Base-by-base conservation (phyloP, 2,113 vertebrate genomes). In the Ceyx cyanopectus region DNA sequence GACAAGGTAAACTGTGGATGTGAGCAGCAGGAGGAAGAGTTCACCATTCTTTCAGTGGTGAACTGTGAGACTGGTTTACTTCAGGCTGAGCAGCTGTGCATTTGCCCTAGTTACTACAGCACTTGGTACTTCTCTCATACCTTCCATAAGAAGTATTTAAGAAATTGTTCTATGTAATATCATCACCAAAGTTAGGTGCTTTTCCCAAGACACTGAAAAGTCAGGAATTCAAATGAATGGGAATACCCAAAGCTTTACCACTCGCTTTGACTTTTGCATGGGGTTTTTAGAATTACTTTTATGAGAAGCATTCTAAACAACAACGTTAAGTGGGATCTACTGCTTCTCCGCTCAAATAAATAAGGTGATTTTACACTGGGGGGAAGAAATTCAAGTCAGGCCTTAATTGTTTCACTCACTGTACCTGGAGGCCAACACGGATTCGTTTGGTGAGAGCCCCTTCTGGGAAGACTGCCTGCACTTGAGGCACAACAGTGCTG, bases 371-470 rank as follows among this genome's bases (percentile, higher is more conserved):
- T 37, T 19, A 45, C 27, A 21, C n/a, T 26, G 4, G 50, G 50
- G 24, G 46, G 3, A 1, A 23, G 21, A 27, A 57, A 41, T 12
- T 23, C 13, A 22, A 37, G 3, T 12, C 12, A 24, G 43, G 9
- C 11, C 45, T 45, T 9, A 43, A 34, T 16, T 13, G n/a, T 30
- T 62, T 61, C 24, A 8, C 14, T 61, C 24, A 8, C 14, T 32
- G 77, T 97, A 99, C 99, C 99, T 99, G 99, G 24, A 99, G 98
- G 84, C 99, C 99, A 10, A 99, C 99, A 1, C 99, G 98, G 91
- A 99, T 99, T 70, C 99, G 96, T 96, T 99, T 99, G 86, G 99
- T 99, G 24, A 99, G 98, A 0, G 99, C 99, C 5, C 99, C 99
- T 92, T 99, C 99, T 2, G 99, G 99, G 87, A 99, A 99, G 56